Evolutionary conservation across 2,797 vertebrate genomes (phyloP), one percentile per base, ranked within the genome.

Genomic region (Rhinogobio ventralis): DNA sequence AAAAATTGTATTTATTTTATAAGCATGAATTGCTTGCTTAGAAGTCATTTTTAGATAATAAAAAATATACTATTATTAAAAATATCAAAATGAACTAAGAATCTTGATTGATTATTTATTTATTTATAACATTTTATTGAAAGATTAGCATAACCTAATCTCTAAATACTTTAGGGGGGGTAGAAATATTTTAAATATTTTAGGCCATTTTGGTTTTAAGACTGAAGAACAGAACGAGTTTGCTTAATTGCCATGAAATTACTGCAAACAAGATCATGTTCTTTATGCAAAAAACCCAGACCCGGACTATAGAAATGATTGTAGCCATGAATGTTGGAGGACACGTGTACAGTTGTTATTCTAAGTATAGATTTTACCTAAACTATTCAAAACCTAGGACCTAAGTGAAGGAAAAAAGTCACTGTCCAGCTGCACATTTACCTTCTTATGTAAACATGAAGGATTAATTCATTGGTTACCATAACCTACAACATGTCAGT

Each of bases 321-420:
- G 42, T 49, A 33, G 42, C 28, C 1, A 3, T 33, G 60, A 67
- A 79, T 66, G 20, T 67, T 15, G 2, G 4, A 28, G n/a, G n/a
- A 7, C 53, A 73, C 51, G 17, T 73, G 45, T 28, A 4, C 45
- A 73, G 11, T 15, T 60, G 23, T 42, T 19, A 25, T 77, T 15
- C 33, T 33, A 75, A 75, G 46, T 39, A 36, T 75, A 53, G 71
- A 51, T 19, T 74, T 76, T 14, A 57, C 51, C 33, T 57, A 57
- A 25, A 39, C 13, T 7, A 6, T n/a, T 71, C 39, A 45, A 71
- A 71, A 62, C 28, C n/a, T 15, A 28, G 60, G 13, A 62, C 13
- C 25, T 28, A 15, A 67, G 17, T 71, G 68, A 45, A 71, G 39
- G 11, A 74, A 74, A 46, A 15, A 10, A 19, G 46, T 33, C 46